A percentile compares a stretch with the other conserved stretches of the same genome.
Evolutionary conservation across 2,113 vertebrate species (phyloP).

Genomic region (Nycticebus coucang): DNA sequence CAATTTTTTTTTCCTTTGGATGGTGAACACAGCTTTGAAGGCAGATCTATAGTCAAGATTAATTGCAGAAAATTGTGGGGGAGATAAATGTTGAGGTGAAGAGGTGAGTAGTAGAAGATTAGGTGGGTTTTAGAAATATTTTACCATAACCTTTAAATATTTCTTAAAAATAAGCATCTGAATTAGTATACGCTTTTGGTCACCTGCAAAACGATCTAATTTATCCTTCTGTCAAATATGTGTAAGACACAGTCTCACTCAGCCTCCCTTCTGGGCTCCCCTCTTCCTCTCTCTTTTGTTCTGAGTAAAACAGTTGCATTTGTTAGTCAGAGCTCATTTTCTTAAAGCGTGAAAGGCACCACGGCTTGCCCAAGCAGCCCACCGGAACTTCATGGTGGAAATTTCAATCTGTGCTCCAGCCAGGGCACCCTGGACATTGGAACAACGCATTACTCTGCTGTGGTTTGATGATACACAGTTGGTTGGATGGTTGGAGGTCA

Average conservation of each 20-base stretch:
- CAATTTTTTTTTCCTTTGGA: neutral
- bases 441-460: conserved; percentile 6
- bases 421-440: neutral
- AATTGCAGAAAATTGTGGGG: neutral
- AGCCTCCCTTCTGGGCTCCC: neutral
- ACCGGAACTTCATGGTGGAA: neutral
- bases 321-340: conserved; percentile 75
- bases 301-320: conserved; percentile 78
- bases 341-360: neutral
- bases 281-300: conserved; percentile 64
- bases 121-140: conserved; percentile 64
- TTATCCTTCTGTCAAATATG: conserved; percentile 64
- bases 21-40: neutral
- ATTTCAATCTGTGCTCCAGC: neutral
- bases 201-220: conserved; percentile 41
- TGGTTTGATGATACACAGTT: neutral
- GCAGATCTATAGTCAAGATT: neutral
- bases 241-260: conserved; percentile 29
- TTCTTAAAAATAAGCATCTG: conserved; percentile 68
- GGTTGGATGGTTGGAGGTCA: neutral
- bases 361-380: conserved; percentile 51
- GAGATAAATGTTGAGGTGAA: neutral
- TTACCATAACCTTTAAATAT: conserved; percentile 63
- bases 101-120: neutral
- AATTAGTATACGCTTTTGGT: conserved; percentile 43